Conservation (phyloP, 2,113 vertebrate species). For the Psittacara wagleri region DNA sequence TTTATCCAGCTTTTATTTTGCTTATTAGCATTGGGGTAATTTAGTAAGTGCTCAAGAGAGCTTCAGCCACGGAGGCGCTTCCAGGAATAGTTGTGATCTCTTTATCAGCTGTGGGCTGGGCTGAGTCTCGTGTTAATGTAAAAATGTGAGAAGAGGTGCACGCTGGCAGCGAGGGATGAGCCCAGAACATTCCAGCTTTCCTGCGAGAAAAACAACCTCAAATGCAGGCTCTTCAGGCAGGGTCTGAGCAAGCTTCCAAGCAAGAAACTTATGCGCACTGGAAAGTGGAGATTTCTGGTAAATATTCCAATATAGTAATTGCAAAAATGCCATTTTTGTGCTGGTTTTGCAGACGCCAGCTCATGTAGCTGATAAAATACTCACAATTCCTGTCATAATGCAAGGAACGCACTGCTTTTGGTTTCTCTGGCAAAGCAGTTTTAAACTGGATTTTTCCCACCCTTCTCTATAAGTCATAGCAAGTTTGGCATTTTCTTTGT, state of each 20-base stretch:
- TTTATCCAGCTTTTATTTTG: neutral
- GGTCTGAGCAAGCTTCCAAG: neutral
- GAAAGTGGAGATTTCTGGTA: neutral
- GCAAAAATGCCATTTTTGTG: neutral
- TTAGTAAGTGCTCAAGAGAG: neutral
- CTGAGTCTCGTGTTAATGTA: neutral
- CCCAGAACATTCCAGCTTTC: neutral
- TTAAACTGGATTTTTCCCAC: neutral
- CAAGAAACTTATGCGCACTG: too few species aligned
- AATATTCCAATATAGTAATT: neutral
- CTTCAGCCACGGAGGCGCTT: neutral
- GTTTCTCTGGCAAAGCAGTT: neutral
- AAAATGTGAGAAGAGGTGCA: neutral
- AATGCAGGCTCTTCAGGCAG: neutral
- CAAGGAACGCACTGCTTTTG: neutral
- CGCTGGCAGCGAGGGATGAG: neutral
- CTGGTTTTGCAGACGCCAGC: neutral
- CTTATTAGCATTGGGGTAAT: neutral
- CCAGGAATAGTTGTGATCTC: neutral
- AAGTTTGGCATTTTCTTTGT: neutral
- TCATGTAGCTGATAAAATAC: neutral
- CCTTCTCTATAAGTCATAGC: neutral
- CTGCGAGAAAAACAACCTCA: neutral
- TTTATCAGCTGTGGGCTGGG: too few species aligned
- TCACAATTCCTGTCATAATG: too few species aligned